phyloP scores from a whole-genome alignment of 1,140 invertebrate genomes.

The Drosophila eugracilis region DNA sequence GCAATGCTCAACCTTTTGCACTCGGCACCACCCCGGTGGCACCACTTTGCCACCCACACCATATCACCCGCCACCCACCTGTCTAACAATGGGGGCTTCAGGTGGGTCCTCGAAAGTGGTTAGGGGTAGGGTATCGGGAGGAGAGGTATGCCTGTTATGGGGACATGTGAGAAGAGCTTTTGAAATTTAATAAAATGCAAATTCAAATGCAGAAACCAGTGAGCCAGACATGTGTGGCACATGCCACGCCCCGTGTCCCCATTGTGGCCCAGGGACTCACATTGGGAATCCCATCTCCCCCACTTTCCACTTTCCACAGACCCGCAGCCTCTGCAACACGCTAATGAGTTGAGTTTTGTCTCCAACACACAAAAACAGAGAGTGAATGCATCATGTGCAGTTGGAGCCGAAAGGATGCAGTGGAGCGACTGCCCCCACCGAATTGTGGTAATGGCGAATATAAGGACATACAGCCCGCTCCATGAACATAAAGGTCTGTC shows the following conservation, averaged over 20 bases:
- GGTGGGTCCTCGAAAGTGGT: slow-evolving; percentile 49
- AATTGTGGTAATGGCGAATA: slow-evolving; percentile 70
- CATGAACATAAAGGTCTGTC: background rate
- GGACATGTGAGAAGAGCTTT: slow-evolving; percentile 65
- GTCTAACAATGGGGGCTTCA: slow-evolving; percentile 58
- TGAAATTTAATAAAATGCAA: slow-evolving; percentile 84
- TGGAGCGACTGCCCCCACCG: slow-evolving; percentile 45
- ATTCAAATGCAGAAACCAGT: slow-evolving; percentile 66
- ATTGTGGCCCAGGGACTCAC: slow-evolving; percentile 20
- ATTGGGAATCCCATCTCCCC: too few relatives aligned
- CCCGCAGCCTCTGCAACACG: slow-evolving; percentile 41
- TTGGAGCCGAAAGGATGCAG: slow-evolving; percentile 54
- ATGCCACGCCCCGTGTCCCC: slow-evolving; percentile 52
- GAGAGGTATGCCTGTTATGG: background rate
- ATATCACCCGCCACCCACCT: slow-evolving; percentile 9
- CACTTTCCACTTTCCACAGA: too few relatives aligned
- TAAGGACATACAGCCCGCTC: background rate
- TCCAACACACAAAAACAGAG: slow-evolving; percentile 50
- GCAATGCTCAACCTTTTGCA: slow-evolving; percentile 63
- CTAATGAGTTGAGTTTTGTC: slow-evolving; percentile 73
- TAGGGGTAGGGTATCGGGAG: background rate
- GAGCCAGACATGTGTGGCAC: slow-evolving; percentile 68
- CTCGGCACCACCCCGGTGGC: slow-evolving; percentile 11
- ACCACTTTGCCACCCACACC: slow-evolving; percentile 7
- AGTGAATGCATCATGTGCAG: slow-evolving; percentile 63